Percentiles rank a stretch among this genome's conserved stretches.
These are phyloP conservation scores for Beris morrisii DNA, from an alignment of 2,888 invertebrate species.

Conservation along the genomic window DNA sequence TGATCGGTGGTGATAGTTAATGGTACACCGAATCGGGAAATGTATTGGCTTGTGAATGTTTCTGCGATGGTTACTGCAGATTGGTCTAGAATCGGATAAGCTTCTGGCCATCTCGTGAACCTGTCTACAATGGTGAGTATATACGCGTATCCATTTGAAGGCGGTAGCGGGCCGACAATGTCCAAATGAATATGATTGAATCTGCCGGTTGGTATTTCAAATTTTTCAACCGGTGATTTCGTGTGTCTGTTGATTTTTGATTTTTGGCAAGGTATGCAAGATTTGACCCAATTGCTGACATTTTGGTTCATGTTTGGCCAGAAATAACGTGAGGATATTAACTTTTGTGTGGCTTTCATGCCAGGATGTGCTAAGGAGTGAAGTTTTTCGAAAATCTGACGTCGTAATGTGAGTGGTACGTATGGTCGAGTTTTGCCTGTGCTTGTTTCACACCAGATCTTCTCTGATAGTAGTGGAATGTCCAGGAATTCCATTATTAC, in stretches of 20 bases:
- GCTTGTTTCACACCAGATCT: too few relatives aligned
- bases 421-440: not conserved
- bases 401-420: too few relatives aligned
- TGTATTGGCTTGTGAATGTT: not conserved
- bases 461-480: too few relatives aligned
- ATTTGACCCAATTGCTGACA: slow-evolving; percentile 9
- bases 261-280: slow-evolving; percentile 5
- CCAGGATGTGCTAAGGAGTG: slow-evolving; percentile 14
- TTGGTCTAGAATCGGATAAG: slow-evolving; percentile 1
- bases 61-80: slow-evolving; percentile 1
- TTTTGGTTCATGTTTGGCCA: slow-evolving; percentile 17
- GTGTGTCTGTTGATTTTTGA: not conserved
- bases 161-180: not conserved
- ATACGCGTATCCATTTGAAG: not conserved
- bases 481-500: too few relatives aligned
- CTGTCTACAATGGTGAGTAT: not conserved
- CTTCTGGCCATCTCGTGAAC: too few relatives aligned
- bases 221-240: not conserved
- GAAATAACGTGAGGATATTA: slow-evolving; percentile 1
- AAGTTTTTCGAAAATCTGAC: not conserved
- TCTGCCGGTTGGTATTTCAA: not conserved
- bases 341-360: not conserved
- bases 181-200: not conserved
- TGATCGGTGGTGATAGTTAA: slow-evolving; percentile 14
- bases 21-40: slow-evolving; percentile 28